phyloP scores from a whole-genome alignment of 2,797 vertebrate genomes.

The Artibeus lituratus region DNA sequence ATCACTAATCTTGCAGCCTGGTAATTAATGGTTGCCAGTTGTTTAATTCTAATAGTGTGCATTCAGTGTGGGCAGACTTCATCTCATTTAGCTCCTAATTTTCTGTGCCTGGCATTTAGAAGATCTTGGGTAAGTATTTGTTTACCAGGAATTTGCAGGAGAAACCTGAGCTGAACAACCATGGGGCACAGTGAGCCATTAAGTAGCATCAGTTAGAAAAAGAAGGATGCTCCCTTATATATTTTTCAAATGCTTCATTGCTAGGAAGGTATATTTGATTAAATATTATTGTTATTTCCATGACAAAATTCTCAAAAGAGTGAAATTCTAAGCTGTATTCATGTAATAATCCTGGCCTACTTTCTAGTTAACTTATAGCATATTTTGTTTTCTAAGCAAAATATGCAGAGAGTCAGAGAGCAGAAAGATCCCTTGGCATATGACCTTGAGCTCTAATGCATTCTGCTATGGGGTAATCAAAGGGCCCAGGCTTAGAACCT shows the following conservation, averaged over 20 bases:
- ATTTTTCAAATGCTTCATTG: background rate
- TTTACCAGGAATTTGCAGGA: slow-evolving; percentile 36
- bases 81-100: slow-evolving; percentile 10
- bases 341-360: background rate
- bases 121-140: slow-evolving; percentile 27
- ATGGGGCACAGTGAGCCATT: background rate
- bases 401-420: background rate
- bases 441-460: background rate
- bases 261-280: background rate
- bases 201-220: background rate
- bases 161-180: background rate
- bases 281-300: background rate
- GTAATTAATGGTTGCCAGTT: slow-evolving; percentile 44
- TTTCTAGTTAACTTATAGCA: background rate
- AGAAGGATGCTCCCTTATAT: background rate
- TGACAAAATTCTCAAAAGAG: background rate
- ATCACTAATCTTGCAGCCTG: background rate
- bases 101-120: slow-evolving; percentile 22
- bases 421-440: background rate
- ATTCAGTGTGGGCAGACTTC: slow-evolving; percentile 35
- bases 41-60: background rate
- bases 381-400: slow-evolving; percentile 27
- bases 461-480: background rate
- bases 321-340: background rate
- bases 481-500: background rate